Conservation (phyloP, 2,888 invertebrate species). For the Carcina quercana region DNA sequence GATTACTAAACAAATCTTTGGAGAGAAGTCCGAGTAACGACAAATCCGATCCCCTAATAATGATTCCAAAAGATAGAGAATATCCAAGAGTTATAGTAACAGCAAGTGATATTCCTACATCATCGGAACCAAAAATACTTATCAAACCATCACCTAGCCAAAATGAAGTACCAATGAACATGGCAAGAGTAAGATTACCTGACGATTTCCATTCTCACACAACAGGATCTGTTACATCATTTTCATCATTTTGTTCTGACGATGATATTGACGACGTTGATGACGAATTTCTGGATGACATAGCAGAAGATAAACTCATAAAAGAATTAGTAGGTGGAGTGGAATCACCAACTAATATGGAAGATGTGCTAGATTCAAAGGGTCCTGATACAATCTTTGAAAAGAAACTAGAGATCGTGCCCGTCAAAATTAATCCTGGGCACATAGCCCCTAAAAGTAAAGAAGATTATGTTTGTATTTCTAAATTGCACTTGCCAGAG, state of each 20-base stretch:
- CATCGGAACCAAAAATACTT: conserved; percentile 74
- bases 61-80: conserved; percentile 37
- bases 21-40: conserved; percentile 27
- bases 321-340: conserved; percentile 63
- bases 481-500: conserved; percentile 53
- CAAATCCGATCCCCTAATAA: conserved; percentile 21
- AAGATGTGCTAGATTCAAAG: conserved; percentile 49
- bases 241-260: conserved; percentile 55
- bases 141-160: conserved; percentile 73
- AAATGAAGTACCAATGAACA: conserved; percentile 43
- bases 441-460: conserved; percentile 34
- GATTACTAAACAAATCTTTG: conserved; percentile 31
- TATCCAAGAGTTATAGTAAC: conserved; percentile 70
- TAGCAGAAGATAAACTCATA: conserved; percentile 56
- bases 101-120: conserved; percentile 53
- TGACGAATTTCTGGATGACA: conserved; percentile 41
- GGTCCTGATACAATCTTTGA: conserved; percentile 56
- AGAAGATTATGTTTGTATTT: conserved; percentile 57
- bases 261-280: conserved; percentile 41
- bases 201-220: conserved; percentile 56
- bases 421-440: conserved; percentile 55
- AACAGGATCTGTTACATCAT: conserved; percentile 46
- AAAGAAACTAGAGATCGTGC: conserved; percentile 60
- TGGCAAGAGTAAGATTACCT: conserved; percentile 67
- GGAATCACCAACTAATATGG: conserved; percentile 52